phyloP scores from a whole-genome alignment of 2,888 invertebrate genomes.

The Trichogramma dendrolimi region DNA sequence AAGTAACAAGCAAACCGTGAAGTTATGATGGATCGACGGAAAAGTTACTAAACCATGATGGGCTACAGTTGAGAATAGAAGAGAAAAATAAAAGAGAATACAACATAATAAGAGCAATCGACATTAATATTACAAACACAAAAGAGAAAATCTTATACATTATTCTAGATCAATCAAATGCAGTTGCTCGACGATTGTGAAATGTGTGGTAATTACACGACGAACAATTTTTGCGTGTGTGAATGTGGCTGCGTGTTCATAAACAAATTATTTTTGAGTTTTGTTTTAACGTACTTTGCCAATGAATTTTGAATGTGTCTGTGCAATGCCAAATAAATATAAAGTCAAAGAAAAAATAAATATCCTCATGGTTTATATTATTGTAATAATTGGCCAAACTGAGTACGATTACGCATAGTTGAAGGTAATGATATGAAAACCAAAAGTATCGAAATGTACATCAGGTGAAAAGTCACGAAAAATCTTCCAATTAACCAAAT shows the following conservation, averaged over 20 bases:
- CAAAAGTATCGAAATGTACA: too few relatives aligned
- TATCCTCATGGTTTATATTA: constrained; percentile 19
- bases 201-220: constrained; percentile 28
- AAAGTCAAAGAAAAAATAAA: not conserved
- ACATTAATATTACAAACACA: constrained; percentile 19
- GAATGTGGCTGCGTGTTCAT: constrained; percentile 48
- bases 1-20: constrained; percentile 5
- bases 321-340: constrained; percentile 28
- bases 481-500: too few relatives aligned
- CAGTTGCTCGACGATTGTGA: constrained; percentile 30
- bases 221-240: constrained; percentile 32
- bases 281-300: constrained; percentile 28
- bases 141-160: constrained; percentile 17
- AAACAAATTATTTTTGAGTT: constrained; percentile 32
- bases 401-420: constrained; percentile 5
- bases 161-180: constrained; percentile 38
- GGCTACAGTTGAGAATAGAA: not conserved
- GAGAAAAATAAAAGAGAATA: constrained; percentile 5
- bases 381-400: not conserved
- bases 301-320: constrained; percentile 32
- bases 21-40: too few relatives aligned
- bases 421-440: too few relatives aligned
- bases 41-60: too few relatives aligned
- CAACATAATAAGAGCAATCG: constrained; percentile 23
- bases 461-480: too few relatives aligned